Percentiles rank a stretch among this genome's conserved stretches.
phyloP scores from a whole-genome alignment of 2,888 invertebrate species.

The Koerneria pararmatus region DNA sequence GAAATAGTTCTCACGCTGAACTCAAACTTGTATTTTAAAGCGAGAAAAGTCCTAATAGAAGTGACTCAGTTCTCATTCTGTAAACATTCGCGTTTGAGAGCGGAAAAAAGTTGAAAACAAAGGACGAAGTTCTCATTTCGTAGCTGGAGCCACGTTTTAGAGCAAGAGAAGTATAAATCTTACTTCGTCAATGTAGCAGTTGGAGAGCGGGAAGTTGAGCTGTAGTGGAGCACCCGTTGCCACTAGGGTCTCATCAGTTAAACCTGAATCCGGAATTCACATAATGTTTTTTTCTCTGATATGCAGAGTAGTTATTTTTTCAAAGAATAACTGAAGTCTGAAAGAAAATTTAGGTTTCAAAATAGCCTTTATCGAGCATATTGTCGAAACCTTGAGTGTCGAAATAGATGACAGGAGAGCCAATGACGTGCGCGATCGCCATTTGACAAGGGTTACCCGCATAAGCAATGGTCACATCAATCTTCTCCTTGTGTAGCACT shows the following conservation, averaged over 20 bases:
- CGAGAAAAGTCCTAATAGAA: too few species aligned
- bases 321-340: neutral
- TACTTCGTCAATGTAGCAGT: slow-evolving; percentile 29
- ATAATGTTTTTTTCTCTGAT: neutral
- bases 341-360: neutral
- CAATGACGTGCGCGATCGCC: slow-evolving; percentile 52
- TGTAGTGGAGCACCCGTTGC: slow-evolving; percentile 49
- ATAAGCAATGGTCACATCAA: slow-evolving; percentile 56
- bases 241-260: slow-evolving; percentile 54
- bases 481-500: slow-evolving; percentile 45
- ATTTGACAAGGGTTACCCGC: slow-evolving; percentile 56
- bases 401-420: slow-evolving; percentile 55
- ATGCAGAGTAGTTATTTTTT: neutral
- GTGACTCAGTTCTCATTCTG: too few species aligned
- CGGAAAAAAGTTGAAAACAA: too few species aligned
- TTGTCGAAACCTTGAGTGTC: slow-evolving; percentile 44
- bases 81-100: too few species aligned
- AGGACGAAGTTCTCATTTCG: too few species aligned
- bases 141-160: too few species aligned
- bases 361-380: neutral
- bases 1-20: too few species aligned
- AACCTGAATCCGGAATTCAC: slow-evolving; percentile 24
- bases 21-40: too few species aligned
- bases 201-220: slow-evolving; percentile 31
- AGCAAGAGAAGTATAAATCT: neutral